phyloP scores from a whole-genome alignment of 2,797 vertebrate genomes.

The Bradypodion pumilum region DNA sequence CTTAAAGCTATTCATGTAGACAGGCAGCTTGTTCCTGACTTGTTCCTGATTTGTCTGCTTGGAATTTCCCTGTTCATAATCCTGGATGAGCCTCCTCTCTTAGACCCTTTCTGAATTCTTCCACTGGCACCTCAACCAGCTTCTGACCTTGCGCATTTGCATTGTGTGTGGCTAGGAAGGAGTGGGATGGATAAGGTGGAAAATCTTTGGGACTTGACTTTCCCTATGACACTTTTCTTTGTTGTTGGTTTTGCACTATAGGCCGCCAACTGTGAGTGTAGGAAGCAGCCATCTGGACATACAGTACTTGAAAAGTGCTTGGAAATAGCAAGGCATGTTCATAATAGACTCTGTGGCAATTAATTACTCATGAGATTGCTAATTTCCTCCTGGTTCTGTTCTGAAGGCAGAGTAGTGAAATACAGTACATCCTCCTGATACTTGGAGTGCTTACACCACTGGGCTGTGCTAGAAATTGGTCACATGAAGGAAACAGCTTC shows the following conservation, averaged over 20 bases:
- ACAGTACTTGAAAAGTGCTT: slow-evolving; percentile 8
- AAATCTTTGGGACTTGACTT: not conserved
- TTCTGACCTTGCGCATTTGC: not conserved
- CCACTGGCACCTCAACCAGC: not conserved
- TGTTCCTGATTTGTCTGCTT: not conserved
- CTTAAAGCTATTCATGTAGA: no score
- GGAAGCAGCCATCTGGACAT: slow-evolving; percentile 18
- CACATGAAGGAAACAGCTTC: not conserved
- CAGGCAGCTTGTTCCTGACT: no score
- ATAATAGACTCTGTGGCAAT: slow-evolving; percentile 9
- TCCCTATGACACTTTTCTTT: not conserved
- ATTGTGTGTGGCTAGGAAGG: not conserved
- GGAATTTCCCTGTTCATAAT: not conserved
- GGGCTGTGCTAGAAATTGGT: slow-evolving; percentile 28
- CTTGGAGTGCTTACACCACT: slow-evolving; percentile 37
- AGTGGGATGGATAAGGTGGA: not conserved
- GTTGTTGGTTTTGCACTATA: not conserved
- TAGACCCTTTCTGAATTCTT: not conserved
- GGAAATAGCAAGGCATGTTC: slow-evolving; percentile 17
- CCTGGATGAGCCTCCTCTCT: not conserved
- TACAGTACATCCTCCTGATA: slow-evolving; percentile 38
- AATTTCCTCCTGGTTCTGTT: slow-evolving; percentile 34
- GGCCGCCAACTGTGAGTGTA: slow-evolving; percentile 2
- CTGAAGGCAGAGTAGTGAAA: slow-evolving; percentile 1
- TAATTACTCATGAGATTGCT: slow-evolving; percentile 35